A percentile compares a stretch with the other conserved stretches of the same genome.
Conservation (phyloP, 2,113 vertebrate species). For the Chloropsis hardwickii region DNA sequence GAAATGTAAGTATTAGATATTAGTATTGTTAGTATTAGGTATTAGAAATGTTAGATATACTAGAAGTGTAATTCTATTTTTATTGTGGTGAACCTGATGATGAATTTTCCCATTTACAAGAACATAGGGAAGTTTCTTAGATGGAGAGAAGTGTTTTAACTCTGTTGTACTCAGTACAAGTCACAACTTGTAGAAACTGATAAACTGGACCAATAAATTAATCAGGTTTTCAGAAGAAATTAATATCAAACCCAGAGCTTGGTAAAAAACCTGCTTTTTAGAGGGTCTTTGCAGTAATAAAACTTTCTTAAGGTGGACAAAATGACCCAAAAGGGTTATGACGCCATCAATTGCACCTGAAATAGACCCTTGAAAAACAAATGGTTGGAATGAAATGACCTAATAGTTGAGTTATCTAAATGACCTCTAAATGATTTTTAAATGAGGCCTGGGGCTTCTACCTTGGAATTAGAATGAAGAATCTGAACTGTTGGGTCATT, state of each 20-base stretch:
- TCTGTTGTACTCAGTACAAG: neutral
- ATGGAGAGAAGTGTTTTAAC: neutral
- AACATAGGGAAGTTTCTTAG: neutral
- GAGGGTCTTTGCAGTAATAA: neutral
- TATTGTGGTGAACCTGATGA: neutral
- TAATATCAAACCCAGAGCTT: neutral
- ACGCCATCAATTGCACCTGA: neutral
- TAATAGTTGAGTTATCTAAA: neutral
- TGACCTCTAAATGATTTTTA: neutral
- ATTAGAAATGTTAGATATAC: neutral
- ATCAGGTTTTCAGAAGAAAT: neutral
- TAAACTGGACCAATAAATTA: neutral
- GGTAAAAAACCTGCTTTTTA: neutral
- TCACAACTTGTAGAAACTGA: neutral
- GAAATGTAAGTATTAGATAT: neutral
- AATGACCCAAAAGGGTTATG: neutral
- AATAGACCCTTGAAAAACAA: neutral
- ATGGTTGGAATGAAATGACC: neutral
- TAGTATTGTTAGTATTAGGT: too few relatives aligned
- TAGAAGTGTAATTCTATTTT: neutral
- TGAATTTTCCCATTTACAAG: neutral
- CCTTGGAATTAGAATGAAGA: neutral
- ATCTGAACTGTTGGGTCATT: neutral
- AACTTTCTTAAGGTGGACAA: neutral
- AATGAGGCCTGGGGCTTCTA: neutral